Percentiles rank a stretch among this genome's conserved stretches.
phyloP scores from a whole-genome alignment of 2,888 invertebrate genomes.

The Heliconius sara region DNA sequence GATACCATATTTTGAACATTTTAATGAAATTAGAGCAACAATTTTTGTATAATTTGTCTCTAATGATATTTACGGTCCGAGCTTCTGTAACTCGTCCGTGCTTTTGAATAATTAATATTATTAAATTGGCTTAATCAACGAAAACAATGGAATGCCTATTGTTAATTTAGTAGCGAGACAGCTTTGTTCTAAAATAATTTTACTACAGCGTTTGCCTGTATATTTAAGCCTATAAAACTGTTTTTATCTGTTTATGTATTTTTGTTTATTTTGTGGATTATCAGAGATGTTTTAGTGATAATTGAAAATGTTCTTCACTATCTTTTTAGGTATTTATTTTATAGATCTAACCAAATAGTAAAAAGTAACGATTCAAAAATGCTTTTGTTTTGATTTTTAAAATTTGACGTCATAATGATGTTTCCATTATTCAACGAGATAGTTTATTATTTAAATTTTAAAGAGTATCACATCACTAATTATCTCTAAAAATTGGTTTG shows the following conservation, averaged over 20 bases:
- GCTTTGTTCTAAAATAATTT: conserved; percentile 10
- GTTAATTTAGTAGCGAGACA: conserved; percentile 34
- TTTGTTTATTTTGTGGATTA: too few relatives aligned
- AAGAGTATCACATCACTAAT: too few relatives aligned
- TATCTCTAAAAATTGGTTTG: too few relatives aligned
- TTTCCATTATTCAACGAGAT: too few relatives aligned
- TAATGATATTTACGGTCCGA: conserved; percentile 22
- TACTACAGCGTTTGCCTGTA: neutral
- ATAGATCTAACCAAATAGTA: too few relatives aligned
- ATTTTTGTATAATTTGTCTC: conserved; percentile 13
- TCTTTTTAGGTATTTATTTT: too few relatives aligned
- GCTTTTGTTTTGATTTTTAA: too few relatives aligned
- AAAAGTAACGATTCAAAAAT: too few relatives aligned
- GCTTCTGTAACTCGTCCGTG: conserved; percentile 38
- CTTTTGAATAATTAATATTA: conserved; percentile 43
- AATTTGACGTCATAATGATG: too few relatives aligned
- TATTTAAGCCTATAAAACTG: neutral
- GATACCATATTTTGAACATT: neutral
- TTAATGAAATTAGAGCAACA: neutral
- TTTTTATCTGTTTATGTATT: neutral
- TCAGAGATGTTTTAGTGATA: too few relatives aligned
- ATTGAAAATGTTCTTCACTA: too few relatives aligned
- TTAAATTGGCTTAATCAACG: conserved; percentile 43
- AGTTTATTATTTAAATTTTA: too few relatives aligned
- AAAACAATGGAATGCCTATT: conserved; percentile 39